Base-by-base conservation (phyloP, 1,140 invertebrate species). In the Megathymus violae region DNA sequence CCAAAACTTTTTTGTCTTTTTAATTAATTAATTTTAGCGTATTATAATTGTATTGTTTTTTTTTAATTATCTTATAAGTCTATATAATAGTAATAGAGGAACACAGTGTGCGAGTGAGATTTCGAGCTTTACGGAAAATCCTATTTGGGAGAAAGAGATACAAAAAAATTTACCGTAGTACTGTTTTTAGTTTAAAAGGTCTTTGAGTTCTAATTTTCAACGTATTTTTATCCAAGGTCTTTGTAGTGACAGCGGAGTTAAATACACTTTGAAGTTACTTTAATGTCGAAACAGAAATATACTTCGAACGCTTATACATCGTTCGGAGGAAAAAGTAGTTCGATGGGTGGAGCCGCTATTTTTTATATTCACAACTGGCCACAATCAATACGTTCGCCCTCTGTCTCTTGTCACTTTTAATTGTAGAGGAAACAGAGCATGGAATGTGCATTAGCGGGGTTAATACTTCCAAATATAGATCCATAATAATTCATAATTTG, bases 371-470 rank as follows among this genome's bases (percentile, higher is more conserved):
- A 31, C 27, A 15, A 10, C 27, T 6, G 27, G 27, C 22, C 38
- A 56, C 38, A 41, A 56, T 43, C 11, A 40, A 27, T 38, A 58
- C 40, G 15, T 34, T 19, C 7, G n/a, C 54, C 25, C 41, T n/a
- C 54, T 36, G 54, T 58, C 34, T 48, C 71, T 61, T 71, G 74
- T 76, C 74, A 66, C 62, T 76, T 73, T 73, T 74, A 74, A 74
- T 76, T 76, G 74, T 62, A 50, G 50, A 59, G 17, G 58, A 58
- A 58, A n/a, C 54, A 58, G 31, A 58, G 64, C 64, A 70, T 64
- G 64, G 56, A 58, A 72, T 69, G 48, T 73, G 64, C 71, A 76
- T 67, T 73, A 69, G 54, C 16, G 63, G 66, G 67, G 61, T 51
- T 58, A 58, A 58, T 56, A 56, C 4, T 11, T 58, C 54, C 10